Base-by-base conservation (phyloP, 2,888 invertebrate species). In the Dioctria linearis region DNA sequence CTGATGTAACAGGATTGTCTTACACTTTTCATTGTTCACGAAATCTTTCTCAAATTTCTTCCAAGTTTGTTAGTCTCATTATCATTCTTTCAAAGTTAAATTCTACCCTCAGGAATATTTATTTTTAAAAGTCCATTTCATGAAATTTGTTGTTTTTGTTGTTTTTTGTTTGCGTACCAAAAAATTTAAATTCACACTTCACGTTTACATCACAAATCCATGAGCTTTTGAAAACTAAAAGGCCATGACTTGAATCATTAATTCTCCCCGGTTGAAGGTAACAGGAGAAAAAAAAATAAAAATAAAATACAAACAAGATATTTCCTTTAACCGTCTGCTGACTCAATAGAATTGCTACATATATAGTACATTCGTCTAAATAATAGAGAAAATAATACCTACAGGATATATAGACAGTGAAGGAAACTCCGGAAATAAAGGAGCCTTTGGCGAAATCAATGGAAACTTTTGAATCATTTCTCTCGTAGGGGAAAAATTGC, bases 401-500 rank as follows among this genome's bases (percentile, higher is more conserved):
- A 37, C 39, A 39, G 4, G 63, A 37, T 4, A 8, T 5, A 46
- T 46, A 46, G 46, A 46, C 8, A 6, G 46, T 46, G 8, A 46
- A 46, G 46, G 46, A 46, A 46, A 8, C 46, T 4, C 51, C 37
- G 37, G 69, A 49, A 49, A 49, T 71, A 51, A 9, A 6, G 25
- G 25, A 25, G 71, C 71, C 54, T 71, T 51, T 11, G 71, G 71
- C 25, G 37, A 51, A 71, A 71, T 71, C 71, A 71, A 71, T 71
- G 71, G 46, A 54, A 71, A 54, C 54, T 71, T 71, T 71, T 54
- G 71, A 71, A 39, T 71, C 67, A 67, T 51, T 71, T 71, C 71
- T 54, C 51, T 8, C 37, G 67, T 67, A 25, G 8, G 71, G 51
- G 71, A 71, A 71, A 71, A 71, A 54, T 71, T 71, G 71, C 71